phyloP scores from a whole-genome alignment of 2,797 vertebrate species.

The Choloepus didactylus region DNA sequence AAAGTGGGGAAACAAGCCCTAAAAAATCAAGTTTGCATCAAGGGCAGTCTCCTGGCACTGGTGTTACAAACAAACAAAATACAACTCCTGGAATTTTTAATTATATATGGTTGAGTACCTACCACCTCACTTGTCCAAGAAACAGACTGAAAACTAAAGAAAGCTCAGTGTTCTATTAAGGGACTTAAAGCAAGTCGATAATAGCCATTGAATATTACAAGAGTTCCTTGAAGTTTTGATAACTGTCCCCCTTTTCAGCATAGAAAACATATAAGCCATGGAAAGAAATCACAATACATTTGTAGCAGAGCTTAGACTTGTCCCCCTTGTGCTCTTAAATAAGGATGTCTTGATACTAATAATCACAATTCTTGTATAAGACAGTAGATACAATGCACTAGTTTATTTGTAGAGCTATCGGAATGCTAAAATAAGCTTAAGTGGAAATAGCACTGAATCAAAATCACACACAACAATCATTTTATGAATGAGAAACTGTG shows the following conservation, averaged over 20 bases:
- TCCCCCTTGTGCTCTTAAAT: not conserved
- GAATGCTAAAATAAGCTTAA: not conserved
- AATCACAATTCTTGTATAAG: not conserved
- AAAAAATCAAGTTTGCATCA: conserved; percentile 1
- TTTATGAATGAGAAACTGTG: not conserved
- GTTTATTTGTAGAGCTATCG: not conserved
- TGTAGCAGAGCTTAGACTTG: not conserved
- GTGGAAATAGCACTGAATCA: not conserved
- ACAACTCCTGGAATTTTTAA: not conserved
- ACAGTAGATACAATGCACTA: not conserved
- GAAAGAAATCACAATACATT: conserved; percentile 37
- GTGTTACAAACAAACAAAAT: not conserved
- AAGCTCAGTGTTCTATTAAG: not conserved
- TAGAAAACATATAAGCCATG: not conserved
- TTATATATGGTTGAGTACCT: not conserved
- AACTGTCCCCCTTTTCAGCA: not conserved
- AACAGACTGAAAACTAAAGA: conserved; percentile 28
- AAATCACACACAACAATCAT: not conserved
- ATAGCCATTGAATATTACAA: not conserved
- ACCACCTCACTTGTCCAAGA: not conserved
- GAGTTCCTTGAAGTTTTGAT: not conserved
- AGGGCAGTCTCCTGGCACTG: not conserved
- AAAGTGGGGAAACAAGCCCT: not conserved
- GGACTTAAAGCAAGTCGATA: not conserved
- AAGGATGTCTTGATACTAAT: not conserved